Conservation (phyloP, 2,888 invertebrate genomes). For the Cataglyphis altisquamis region DNA sequence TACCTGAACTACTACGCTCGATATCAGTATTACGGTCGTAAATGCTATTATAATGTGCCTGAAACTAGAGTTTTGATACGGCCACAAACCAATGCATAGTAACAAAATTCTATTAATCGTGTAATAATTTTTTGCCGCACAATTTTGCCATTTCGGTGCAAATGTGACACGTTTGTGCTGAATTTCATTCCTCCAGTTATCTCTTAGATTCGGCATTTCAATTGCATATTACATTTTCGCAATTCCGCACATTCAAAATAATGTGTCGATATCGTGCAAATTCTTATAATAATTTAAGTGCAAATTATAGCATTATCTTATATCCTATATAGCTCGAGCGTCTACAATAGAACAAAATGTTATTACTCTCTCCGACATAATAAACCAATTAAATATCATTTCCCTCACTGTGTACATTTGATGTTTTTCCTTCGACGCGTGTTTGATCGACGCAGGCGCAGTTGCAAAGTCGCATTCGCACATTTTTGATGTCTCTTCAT, state of each 20-base stretch:
- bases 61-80: constrained; percentile 17
- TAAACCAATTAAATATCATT: background rate
- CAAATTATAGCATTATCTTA: constrained; percentile 10
- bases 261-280: background rate
- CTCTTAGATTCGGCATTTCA: background rate
- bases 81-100: constrained; percentile 22
- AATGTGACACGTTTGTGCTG: background rate
- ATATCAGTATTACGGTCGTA: background rate
- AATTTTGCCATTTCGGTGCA: background rate
- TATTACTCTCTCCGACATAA: background rate
- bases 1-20: constrained; percentile 30
- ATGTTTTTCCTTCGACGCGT: background rate
- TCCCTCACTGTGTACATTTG: background rate
- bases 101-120: constrained; percentile 30
- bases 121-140: background rate
- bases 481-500: background rate
- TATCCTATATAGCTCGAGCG: background rate
- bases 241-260: background rate
- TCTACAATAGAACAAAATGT: background rate
- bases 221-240: background rate
- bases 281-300: background rate
- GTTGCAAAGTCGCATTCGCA: background rate
- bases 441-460: constrained; percentile 39
- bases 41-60: background rate
- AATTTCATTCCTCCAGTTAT: background rate